Conservation (phyloP, 2,113 vertebrate genomes). For the Dascyllus trimaculatus region DNA sequence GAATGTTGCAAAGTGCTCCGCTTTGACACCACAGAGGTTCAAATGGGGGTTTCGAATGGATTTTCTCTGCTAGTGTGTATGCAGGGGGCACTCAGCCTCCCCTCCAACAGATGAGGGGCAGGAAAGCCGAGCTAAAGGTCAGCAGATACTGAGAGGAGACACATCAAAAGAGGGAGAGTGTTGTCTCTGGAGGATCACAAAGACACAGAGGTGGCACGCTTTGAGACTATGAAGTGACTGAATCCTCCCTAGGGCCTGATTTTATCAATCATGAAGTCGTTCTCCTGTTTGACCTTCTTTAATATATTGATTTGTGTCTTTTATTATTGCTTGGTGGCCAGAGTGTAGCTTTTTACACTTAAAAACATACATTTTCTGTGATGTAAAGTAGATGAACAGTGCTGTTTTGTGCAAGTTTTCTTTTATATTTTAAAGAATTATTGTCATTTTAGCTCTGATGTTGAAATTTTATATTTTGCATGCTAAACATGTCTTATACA, state of each 20-base stretch:
- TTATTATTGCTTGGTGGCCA: not conserved
- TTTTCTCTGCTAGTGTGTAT: conserved; percentile 52
- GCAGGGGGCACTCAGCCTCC: conserved; percentile 30
- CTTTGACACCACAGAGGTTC: conserved; percentile 41
- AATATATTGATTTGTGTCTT: not conserved
- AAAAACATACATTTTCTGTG: not conserved
- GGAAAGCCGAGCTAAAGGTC: conserved; percentile 68
- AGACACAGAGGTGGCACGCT: conserved; percentile 30
- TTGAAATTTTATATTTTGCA: not conserved
- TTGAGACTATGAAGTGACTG: not conserved
- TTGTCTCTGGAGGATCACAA: conserved; percentile 63
- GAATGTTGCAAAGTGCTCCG: conserved; percentile 60
- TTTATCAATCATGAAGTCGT: not conserved
- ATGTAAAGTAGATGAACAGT: not conserved
- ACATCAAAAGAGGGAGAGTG: conserved; percentile 68
- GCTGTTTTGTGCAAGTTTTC: not conserved
- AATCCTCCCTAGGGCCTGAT: not conserved
- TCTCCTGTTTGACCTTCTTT: not conserved
- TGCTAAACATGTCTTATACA: not conserved
- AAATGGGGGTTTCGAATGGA: conserved; percentile 65
- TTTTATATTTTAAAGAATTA: not conserved
- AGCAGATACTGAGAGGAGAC: conserved; percentile 56
- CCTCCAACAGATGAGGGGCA: conserved; percentile 64
- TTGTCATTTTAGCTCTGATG: not conserved
- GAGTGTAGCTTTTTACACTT: not conserved